Evolutionary conservation across 2,113 vertebrate species (phyloP).

Genomic region (Ciconia stormi): DNA sequence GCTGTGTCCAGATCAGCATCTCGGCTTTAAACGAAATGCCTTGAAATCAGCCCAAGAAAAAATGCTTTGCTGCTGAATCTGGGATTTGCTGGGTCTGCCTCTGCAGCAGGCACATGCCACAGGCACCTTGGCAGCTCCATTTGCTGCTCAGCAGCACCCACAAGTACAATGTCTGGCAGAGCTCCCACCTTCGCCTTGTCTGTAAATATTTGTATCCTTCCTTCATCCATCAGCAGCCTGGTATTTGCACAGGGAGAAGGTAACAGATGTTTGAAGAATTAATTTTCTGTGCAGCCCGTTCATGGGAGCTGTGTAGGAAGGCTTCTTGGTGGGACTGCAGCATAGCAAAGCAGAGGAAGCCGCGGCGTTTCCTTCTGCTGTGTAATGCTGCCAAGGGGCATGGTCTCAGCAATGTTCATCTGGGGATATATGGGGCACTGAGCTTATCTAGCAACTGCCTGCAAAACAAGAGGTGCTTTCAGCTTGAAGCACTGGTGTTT

Average conservation of each 20-base stretch:
- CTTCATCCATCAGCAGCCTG: background rate
- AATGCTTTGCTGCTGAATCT: background rate
- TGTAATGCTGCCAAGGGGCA: background rate
- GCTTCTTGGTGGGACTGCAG: background rate
- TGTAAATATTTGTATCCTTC: slow-evolving; percentile 63
- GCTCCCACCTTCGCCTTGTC: background rate
- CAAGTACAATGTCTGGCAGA: background rate
- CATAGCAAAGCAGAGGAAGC: background rate
- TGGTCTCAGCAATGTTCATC: background rate
- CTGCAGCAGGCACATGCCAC: background rate
- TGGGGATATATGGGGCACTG: background rate
- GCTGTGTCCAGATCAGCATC: background rate
- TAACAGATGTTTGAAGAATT: background rate
- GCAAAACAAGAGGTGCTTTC: background rate
- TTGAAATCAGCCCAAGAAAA: background rate
- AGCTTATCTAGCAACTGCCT: background rate
- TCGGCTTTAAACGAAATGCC: background rate
- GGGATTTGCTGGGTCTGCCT: background rate
- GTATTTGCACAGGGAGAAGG: slow-evolving; percentile 34
- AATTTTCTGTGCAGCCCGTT: background rate
- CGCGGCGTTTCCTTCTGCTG: background rate
- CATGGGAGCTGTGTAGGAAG: background rate
- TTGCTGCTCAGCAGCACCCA: background rate
- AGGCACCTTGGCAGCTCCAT: background rate
- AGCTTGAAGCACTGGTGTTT: background rate